These are phyloP conservation scores for Harpagoxenus sublaevis DNA, from an alignment of 2,888 invertebrate genomes.

Conservation along the genomic window DNA sequence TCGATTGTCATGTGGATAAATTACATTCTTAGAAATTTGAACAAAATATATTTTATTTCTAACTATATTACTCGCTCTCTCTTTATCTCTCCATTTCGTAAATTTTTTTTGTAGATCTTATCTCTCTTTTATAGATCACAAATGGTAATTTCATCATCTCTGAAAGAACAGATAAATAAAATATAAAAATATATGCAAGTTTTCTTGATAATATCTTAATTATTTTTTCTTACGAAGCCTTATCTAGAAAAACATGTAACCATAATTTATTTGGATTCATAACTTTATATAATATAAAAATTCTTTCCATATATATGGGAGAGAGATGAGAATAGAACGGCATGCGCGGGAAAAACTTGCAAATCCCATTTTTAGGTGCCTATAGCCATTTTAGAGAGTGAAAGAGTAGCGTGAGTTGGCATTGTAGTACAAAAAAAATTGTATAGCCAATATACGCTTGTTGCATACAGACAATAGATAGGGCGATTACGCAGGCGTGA, in stretches of 20 bases:
- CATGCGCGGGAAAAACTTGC: conserved; percentile 64
- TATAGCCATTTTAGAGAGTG: conserved; percentile 69
- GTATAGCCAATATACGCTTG: conserved; percentile 80
- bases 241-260: background rate
- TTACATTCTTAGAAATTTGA: conserved; percentile 12
- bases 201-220: background rate
- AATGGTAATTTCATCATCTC: background rate
- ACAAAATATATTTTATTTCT: background rate
- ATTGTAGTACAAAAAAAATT: conserved; percentile 81
- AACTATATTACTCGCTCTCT: background rate
- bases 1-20: conserved; percentile 33
- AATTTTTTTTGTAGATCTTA: background rate
- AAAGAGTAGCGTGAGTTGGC: conserved; percentile 74
- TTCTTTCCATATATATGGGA: conserved; percentile 3
- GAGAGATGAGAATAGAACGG: conserved; percentile 57
- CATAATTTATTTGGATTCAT: background rate
- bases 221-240: background rate
- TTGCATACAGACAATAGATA: conserved; percentile 83
- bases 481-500: conserved; percentile 83
- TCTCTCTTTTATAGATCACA: no score
- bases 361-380: conserved; percentile 69
- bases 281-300: background rate
- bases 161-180: background rate
- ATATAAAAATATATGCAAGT: background rate
- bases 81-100: background rate